phyloP scores from a whole-genome alignment of 2,113 vertebrate species.

The Carettochelys insculpta region DNA sequence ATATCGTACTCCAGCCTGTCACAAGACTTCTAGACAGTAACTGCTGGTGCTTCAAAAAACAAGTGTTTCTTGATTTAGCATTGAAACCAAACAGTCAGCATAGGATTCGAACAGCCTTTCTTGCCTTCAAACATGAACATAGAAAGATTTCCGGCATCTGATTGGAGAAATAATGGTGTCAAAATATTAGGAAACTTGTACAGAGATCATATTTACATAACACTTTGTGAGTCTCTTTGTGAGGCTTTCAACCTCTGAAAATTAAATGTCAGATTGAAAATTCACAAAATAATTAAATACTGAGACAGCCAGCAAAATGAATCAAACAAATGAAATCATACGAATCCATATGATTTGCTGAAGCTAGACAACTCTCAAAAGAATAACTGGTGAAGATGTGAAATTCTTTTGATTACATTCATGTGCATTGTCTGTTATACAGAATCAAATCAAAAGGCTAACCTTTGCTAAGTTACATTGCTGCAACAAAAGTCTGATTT shows the following conservation, averaged over 20 bases:
- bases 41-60: slow-evolving; percentile 55
- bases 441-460: background rate
- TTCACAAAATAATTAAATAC: background rate
- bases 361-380: background rate
- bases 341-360: background rate
- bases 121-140: too few species aligned
- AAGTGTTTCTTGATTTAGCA: slow-evolving; percentile 62
- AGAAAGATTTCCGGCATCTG: background rate
- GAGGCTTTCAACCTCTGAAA: background rate
- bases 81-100: slow-evolving; percentile 51
- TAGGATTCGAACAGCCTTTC: background rate
- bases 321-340: too few species aligned
- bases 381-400: background rate
- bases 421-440: background rate
- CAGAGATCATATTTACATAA: background rate
- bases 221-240: background rate
- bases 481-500: background rate
- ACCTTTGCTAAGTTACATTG: background rate
- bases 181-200: background rate
- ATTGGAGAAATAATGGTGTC: background rate
- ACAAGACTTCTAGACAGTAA: background rate
- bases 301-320: background rate
- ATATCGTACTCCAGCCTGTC: background rate
- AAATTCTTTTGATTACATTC: background rate
- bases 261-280: background rate